phyloP scores from a whole-genome alignment of 2,113 vertebrate genomes.

The Clinocottus analis region DNA sequence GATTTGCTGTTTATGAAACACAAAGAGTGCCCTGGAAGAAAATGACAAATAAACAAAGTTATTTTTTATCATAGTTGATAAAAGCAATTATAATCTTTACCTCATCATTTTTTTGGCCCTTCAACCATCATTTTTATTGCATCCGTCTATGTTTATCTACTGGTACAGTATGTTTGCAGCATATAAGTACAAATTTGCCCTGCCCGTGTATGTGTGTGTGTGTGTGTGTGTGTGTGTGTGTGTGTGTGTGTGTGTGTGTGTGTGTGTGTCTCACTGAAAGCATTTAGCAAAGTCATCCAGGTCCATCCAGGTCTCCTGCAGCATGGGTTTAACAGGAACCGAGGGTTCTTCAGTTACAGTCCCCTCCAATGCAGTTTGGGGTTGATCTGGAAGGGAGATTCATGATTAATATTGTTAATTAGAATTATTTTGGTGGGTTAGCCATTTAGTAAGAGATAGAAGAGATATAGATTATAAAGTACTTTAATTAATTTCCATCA shows the following conservation, averaged over 20 bases:
- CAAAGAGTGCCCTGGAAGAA: slow-evolving; percentile 82
- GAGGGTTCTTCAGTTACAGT: slow-evolving; percentile 30
- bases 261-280: slow-evolving; percentile 88
- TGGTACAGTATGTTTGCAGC: background rate
- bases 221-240: slow-evolving; percentile 18
- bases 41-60: background rate
- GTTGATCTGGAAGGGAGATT: slow-evolving; percentile 44
- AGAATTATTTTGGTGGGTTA: background rate
- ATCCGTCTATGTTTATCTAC: background rate
- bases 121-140: background rate
- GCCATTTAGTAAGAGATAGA: background rate
- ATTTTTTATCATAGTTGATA: background rate
- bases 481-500: background rate
- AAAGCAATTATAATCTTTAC: background rate
- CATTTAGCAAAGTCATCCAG: slow-evolving; percentile 89
- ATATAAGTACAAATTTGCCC: background rate
- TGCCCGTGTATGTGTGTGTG: background rate
- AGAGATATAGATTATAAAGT: slow-evolving; percentile 11
- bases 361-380: slow-evolving; percentile 31
- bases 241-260: slow-evolving; percentile 9
- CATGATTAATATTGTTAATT: background rate
- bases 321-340: slow-evolving; percentile 53
- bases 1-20: slow-evolving; percentile 88
- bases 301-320: slow-evolving; percentile 89
- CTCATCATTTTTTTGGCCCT: background rate